These are phyloP conservation scores for Heliconius aoede DNA, from an alignment of 2,888 invertebrate genomes.

Conservation along the genomic window DNA sequence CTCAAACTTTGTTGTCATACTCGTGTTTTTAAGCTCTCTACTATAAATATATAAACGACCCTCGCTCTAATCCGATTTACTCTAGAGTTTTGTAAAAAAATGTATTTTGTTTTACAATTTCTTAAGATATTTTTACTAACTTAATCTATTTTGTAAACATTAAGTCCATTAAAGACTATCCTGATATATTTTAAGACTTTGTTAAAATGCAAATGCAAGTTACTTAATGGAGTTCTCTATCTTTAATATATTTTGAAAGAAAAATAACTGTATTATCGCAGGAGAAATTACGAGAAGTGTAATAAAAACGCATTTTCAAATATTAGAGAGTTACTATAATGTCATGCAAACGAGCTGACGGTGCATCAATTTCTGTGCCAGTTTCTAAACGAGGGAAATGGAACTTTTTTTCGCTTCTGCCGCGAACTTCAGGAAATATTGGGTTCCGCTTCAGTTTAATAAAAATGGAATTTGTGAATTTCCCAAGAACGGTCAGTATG, in stretches of 20 bases:
- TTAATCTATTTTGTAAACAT: constrained; percentile 21
- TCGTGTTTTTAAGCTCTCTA: constrained; percentile 50
- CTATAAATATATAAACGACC: constrained; percentile 26
- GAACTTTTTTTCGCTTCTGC: constrained; percentile 52
- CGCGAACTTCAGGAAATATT: constrained; percentile 52
- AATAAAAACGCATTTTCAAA: constrained; percentile 36
- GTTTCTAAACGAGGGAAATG: constrained; percentile 54
- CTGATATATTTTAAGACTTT: neutral
- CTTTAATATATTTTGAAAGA: neutral
- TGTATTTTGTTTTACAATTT: constrained; percentile 23
- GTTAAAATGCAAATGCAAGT: neutral
- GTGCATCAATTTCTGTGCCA: constrained; percentile 51
- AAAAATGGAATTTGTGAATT: constrained; percentile 52
- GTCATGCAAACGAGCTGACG: constrained; percentile 54
- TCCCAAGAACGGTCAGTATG: constrained; percentile 23
- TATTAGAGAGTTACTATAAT: constrained; percentile 49
- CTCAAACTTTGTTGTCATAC: neutral
- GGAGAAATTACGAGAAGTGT: constrained; percentile 13
- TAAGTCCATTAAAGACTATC: neutral
- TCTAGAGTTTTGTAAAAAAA: constrained; percentile 25
- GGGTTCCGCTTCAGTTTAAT: constrained; percentile 53
- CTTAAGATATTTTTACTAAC: constrained; percentile 18
- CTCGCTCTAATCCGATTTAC: constrained; percentile 38
- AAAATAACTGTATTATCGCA: neutral
- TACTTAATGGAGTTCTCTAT: neutral